Evolutionary conservation across 2,888 invertebrate genomes (phyloP), one percentile per base, ranked within the genome.

Genomic region (Pachliopta kotzebuea): DNA sequence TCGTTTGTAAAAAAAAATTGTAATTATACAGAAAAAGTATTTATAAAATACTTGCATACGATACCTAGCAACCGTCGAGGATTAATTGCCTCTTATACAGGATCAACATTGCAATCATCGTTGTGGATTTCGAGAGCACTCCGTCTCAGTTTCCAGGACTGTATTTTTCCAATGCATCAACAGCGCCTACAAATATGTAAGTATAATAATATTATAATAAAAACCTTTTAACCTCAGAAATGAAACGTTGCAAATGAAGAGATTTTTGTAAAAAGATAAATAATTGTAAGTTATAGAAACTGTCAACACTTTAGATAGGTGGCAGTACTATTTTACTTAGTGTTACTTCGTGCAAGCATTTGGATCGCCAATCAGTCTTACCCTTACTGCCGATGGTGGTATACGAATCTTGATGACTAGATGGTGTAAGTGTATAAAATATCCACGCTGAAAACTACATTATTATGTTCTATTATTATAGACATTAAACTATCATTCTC

Each of bases 101-200:
- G 37, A 53, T 52, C 59, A 59, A 60, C 60, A 50, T 53, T 60
- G 60, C 53, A 60, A 60, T 60, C 53, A 60, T 60, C 60, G 60
- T 60, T 60, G 37, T 31, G 60, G 24, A 60, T 60, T 60, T 60
- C 60, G 53, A 60, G 60, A 53, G 53, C 60, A 60, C 60, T 60
- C 53, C 53, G 52, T 37, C 37, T 60, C 37, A 29, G 24, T 53
- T 60, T 21, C 37, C 31, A 18, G 52, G 52, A 29, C 37, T 60
- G 53, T 60, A 52, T 52, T 60, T n/a, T 53, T 53, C 23, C 60
- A n/a, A 60, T 60, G 50, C 60, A 53, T 60, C 60, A 60, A 42
- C 53, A 31, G 53, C 23, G 31, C 53, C 23, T 14, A 52, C 9
- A 23, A 60, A 60, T 53, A 26, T 26, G 26, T 26, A 31, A 37